A percentile compares a stretch with the other conserved stretches of the same genome.
phyloP scores from a whole-genome alignment of 1,140 invertebrate species.

The Drosophila ironensis region DNA sequence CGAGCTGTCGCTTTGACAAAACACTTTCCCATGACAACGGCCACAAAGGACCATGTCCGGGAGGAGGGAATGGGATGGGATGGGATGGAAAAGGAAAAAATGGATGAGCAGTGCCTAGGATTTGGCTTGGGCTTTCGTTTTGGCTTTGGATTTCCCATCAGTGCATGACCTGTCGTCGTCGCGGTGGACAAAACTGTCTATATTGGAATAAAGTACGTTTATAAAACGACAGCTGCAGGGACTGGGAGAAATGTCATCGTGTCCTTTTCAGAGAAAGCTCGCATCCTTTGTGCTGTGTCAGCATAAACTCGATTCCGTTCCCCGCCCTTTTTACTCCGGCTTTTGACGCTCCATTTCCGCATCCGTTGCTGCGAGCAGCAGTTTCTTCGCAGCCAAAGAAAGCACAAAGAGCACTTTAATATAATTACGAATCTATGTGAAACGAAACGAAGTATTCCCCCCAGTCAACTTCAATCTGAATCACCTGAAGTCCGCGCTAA shows the following conservation, averaged over 20 bases:
- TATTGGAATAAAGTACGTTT: constrained; percentile 49
- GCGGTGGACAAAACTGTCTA: constrained; percentile 23
- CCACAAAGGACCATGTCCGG: constrained; percentile 13
- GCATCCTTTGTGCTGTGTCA: constrained; percentile 38
- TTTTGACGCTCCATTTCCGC: constrained; percentile 45
- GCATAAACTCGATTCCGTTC: constrained; percentile 33
- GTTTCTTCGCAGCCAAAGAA: constrained; percentile 42
- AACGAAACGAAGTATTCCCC: constrained; percentile 28
- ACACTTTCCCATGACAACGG: constrained; percentile 35
- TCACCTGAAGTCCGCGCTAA: constrained; percentile 19
- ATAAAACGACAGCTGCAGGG: constrained; percentile 20
- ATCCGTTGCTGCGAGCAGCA: constrained; percentile 35
- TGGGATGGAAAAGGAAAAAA: constrained; percentile 3
- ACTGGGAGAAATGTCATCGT: constrained; percentile 9
- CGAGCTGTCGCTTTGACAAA: constrained; percentile 40
- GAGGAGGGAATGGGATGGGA: neutral
- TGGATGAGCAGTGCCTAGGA: constrained; percentile 2
- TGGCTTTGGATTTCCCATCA: neutral
- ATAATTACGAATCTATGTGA: constrained; percentile 59
- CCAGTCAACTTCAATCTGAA: constrained; percentile 15
- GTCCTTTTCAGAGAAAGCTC: constrained; percentile 3
- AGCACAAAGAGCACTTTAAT: constrained; percentile 39
- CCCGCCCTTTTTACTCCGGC: constrained; percentile 3
- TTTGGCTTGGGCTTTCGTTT: constrained; percentile 13
- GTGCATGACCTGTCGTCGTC: neutral